Percentiles rank a stretch among this genome's conserved stretches.
These are phyloP conservation scores for Idaea biselata DNA, from an alignment of 2,888 invertebrate genomes.

Conservation along the genomic window DNA sequence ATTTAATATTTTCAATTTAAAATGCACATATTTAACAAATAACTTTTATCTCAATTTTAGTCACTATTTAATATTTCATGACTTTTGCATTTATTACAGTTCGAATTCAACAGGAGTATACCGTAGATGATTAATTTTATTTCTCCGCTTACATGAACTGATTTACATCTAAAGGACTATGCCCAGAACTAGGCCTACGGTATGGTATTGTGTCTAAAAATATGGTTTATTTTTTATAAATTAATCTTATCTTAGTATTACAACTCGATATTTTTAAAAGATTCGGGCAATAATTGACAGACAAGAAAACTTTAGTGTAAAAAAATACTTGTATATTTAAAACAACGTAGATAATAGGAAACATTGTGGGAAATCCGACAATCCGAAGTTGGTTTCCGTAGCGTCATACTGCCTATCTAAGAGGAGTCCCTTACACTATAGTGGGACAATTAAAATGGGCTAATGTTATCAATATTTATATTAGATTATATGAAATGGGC, in stretches of 20 bases:
- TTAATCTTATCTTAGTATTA: constrained; percentile 39
- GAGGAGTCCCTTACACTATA: too few relatives aligned
- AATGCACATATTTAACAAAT: background rate
- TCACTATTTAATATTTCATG: background rate
- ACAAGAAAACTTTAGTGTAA: too few relatives aligned
- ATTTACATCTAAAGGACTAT: background rate
- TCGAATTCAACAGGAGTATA: background rate
- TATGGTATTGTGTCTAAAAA: background rate
- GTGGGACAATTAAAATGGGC: too few relatives aligned
- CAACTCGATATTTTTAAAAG: too few relatives aligned
- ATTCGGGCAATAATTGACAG: too few relatives aligned
- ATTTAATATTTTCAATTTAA: background rate
- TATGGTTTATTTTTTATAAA: background rate
- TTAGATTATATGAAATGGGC: background rate
- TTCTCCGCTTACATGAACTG: background rate
- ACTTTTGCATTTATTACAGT: background rate
- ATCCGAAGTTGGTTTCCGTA: too few relatives aligned
- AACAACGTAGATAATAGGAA: too few relatives aligned
- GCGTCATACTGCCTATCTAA: too few relatives aligned
- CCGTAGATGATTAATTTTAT: background rate
- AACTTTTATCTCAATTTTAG: background rate
- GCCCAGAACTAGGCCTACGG: background rate
- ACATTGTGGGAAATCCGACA: too few relatives aligned
- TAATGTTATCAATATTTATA: background rate
- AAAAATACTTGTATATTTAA: too few relatives aligned